phyloP scores from a whole-genome alignment of 92 coral and sea anemone genomes.

The Montipora capitata region DNA sequence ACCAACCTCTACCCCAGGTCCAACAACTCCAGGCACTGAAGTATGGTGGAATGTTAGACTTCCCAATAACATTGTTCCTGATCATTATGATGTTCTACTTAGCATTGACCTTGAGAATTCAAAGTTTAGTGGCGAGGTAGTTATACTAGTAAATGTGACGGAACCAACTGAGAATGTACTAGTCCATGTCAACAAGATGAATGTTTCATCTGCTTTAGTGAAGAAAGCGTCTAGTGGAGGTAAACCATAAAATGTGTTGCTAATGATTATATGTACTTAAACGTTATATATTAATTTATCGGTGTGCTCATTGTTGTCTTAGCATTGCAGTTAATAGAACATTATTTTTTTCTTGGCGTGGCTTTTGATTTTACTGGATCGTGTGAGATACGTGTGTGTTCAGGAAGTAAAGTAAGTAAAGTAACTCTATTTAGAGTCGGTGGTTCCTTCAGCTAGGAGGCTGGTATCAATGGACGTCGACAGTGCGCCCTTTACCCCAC shows the following conservation, averaged over 20 bases:
- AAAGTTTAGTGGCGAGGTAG: conserved; percentile 81
- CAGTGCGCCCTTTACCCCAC: too few species aligned
- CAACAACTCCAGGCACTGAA: conserved; percentile 90
- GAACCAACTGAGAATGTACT: conserved; percentile 80
- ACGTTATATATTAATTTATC: too few species aligned
- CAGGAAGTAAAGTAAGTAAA: too few species aligned
- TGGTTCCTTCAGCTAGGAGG: too few species aligned
- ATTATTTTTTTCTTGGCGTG: too few species aligned
- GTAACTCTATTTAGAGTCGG: too few species aligned
- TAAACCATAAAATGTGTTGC: conserved; percentile 5
- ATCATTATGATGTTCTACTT: conserved; percentile 84
- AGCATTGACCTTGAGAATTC: conserved; percentile 72
- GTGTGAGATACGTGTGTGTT: too few species aligned
- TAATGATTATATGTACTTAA: not conserved
- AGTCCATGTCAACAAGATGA: conserved; percentile 85
- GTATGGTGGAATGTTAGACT: conserved; percentile 96
- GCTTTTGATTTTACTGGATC: too few species aligned
- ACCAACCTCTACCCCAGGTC: conserved; percentile 52
- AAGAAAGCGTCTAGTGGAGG: conserved; percentile 46
- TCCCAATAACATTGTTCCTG: conserved; percentile 82
- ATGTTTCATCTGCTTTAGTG: conserved; percentile 76
- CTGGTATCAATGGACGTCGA: too few species aligned
- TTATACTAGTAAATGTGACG: conserved; percentile 66
- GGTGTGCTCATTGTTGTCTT: too few species aligned
- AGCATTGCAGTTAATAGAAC: too few species aligned